Conservation (phyloP, 2,888 invertebrate species). For the Odiellus spinosus region DNA sequence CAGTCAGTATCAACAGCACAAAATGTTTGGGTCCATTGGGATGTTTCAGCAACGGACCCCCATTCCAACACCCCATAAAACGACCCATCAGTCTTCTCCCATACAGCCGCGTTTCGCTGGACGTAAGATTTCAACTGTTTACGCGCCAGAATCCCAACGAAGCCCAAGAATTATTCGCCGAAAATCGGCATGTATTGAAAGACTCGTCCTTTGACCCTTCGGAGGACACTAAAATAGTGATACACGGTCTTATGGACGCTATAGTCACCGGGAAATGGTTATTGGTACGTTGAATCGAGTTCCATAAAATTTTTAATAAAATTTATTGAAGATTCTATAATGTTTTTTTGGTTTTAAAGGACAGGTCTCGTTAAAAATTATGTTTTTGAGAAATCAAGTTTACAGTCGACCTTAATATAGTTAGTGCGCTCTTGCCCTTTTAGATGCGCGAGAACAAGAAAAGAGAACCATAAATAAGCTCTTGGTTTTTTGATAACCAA, state of each 20-base stretch:
- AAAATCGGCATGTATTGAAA: neutral
- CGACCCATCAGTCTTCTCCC: slow-evolving; percentile 9
- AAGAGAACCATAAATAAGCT: too few species aligned
- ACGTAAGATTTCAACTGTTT: slow-evolving; percentile 6
- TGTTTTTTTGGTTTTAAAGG: too few species aligned
- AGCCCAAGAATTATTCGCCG: neutral
- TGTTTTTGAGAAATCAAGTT: too few species aligned
- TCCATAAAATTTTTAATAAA: too few species aligned
- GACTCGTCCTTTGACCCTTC: slow-evolving; percentile 1
- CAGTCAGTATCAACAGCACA: slow-evolving; percentile 1
- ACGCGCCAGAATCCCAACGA: neutral
- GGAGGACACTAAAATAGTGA: slow-evolving; percentile 4
- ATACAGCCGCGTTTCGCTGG: neutral
- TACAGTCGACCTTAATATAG: too few species aligned
- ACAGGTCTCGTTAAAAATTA: too few species aligned
- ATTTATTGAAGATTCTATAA: too few species aligned
- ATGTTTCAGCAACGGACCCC: slow-evolving; percentile 12
- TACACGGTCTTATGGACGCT: slow-evolving; percentile 8
- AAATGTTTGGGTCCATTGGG: slow-evolving; percentile 11
- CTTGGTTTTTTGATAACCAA: too few species aligned
- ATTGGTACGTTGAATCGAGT: too few species aligned
- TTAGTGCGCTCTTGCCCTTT: too few species aligned
- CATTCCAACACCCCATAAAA: slow-evolving; percentile 8
- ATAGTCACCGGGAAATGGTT: too few species aligned
- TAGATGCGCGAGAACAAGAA: too few species aligned